A percentile compares a stretch with the other conserved stretches of the same genome.
These are phyloP conservation scores for Idris sp. DNA, from an alignment of 1,140 invertebrate species.

Conservation along the genomic window DNA sequence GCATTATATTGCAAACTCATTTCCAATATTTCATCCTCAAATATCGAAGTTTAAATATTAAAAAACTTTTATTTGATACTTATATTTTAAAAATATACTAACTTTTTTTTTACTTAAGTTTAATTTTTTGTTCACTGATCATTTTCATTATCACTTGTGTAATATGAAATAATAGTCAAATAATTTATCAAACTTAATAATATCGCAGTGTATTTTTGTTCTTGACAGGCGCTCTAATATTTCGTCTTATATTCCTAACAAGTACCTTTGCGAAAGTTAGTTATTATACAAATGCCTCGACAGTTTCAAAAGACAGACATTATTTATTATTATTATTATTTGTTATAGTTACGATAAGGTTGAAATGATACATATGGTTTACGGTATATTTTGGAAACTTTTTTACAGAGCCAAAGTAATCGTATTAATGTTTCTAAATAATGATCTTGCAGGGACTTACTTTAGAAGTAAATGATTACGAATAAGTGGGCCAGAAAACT, in stretches of 20 bases:
- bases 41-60: too few species aligned
- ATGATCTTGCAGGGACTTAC: constrained; percentile 4
- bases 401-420: too few species aligned
- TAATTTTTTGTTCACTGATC: background rate
- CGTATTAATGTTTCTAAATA: too few species aligned
- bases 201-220: constrained; percentile 3
- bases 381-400: too few species aligned
- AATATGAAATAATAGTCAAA: background rate
- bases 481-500: constrained; percentile 14
- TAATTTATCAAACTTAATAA: constrained; percentile 19
- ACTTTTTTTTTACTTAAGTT: too few species aligned
- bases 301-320: constrained; percentile 27
- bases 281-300: constrained; percentile 35
- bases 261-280: constrained; percentile 22
- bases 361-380: constrained; percentile 9
- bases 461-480: background rate
- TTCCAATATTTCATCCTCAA: too few species aligned
- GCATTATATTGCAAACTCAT: background rate
- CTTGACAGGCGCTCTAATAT: constrained; percentile 9
- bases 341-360: constrained; percentile 20
- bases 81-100: too few species aligned
- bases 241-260: constrained; percentile 30
- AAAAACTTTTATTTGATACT: too few species aligned
- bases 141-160: too few species aligned
- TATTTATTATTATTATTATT: constrained; percentile 33